Base-by-base conservation (phyloP, 1,140 invertebrate genomes). In the Ectropis grisescens region DNA sequence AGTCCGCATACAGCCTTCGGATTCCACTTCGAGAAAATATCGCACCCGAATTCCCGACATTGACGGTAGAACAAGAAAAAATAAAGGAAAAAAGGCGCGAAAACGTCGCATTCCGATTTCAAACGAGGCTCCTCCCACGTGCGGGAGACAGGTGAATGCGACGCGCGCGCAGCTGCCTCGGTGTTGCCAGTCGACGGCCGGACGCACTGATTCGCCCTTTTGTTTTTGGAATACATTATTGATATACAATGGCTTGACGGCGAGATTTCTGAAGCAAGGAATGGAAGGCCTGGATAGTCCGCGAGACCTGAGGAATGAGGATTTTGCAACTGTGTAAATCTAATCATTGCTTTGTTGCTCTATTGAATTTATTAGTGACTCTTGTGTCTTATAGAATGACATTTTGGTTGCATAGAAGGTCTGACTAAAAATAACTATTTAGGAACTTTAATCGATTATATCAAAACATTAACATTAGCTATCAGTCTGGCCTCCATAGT, bases 11-110 rank as follows among this genome's bases (percentile, higher is more conserved):
- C 60, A 65, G 64, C 59, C 60, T 65, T 71, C 58, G 67, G 53
- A 74, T 78, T 67, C 72, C 72, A 55, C 37, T 39, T 47, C 38
- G 47, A 64, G 65, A 58, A 74, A 74, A 78, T 78, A 78, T 72
- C 65, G 72, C 72, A 78, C 72, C 72, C 65, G 65, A 72, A 78
- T 78, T 75, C 70, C 67, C 52, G 55, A 8, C 16, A 19, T 4
- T 39, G 42, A 42, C 39, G 32, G 51, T 49, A 64, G 65, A 69
- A 19, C 60, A 54, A 49, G 46, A 30, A 37, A 57, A 64, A 69
- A 19, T 58, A 54, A 49, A 43, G 31, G 37, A 57, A 64, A 70
- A 71, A 74, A 33, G 61, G 59, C 56, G 62, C 47, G 71, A 61
- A 64, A 58, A 52, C 8, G 35, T 39, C 47, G 47, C 55, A 67